Evolutionary conservation across 2,888 invertebrate genomes (phyloP).

Genomic region (Heliconius erato): DNA sequence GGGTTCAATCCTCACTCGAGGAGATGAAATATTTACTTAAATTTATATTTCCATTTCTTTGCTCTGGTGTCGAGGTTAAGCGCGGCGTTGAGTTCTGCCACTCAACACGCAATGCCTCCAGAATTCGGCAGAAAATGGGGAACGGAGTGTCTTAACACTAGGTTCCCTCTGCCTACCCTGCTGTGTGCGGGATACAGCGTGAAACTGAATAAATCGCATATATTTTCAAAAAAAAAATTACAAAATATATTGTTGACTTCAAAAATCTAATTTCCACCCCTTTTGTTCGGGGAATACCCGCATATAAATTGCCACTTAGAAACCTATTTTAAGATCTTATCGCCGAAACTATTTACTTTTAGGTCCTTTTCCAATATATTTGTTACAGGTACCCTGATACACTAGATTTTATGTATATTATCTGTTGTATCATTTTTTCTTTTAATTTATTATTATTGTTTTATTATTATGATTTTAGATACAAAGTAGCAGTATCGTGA

Average conservation of each 20-base stretch:
- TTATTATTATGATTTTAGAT: not conserved
- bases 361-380: slow-evolving; percentile 1
- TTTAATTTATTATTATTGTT: not conserved
- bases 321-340: not conserved
- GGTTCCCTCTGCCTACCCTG: no score
- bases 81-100: no score
- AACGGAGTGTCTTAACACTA: no score
- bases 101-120: no score
- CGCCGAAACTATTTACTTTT: slow-evolving; percentile 8
- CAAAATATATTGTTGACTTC: not conserved
- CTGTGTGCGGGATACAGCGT: no score
- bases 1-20: no score
- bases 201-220: no score
- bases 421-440: not conserved
- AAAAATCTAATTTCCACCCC: not conserved
- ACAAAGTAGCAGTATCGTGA: not conserved
- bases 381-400: not conserved
- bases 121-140: no score
- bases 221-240: not conserved
- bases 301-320: slow-evolving; percentile 9
- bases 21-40: no score
- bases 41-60: no score
- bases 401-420: not conserved
- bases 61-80: no score
- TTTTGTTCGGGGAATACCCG: slow-evolving; percentile 2